Conservation (phyloP, 2,888 invertebrate species). For the Drosophila yooni region DNA sequence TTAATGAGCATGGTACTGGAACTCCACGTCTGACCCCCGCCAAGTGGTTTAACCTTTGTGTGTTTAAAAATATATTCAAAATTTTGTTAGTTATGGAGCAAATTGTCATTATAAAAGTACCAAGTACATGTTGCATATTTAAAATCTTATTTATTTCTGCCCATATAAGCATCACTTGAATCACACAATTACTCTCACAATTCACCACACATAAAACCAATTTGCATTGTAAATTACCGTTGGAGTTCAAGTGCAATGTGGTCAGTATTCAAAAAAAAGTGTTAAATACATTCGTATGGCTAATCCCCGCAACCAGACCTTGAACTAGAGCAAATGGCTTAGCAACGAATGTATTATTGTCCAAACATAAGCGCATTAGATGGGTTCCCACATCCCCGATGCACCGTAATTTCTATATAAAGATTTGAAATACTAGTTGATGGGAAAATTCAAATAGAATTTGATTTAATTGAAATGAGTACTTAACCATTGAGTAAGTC, state of each 20-base stretch:
- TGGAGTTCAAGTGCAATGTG: background rate
- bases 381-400: background rate
- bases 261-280: background rate
- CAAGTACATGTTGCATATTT: background rate
- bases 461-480: background rate
- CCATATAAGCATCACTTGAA: background rate
- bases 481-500: constrained; percentile 19
- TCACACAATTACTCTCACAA: background rate
- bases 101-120: background rate
- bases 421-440: background rate
- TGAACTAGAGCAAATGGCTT: constrained; percentile 3
- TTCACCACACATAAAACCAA: background rate
- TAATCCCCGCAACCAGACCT: constrained; percentile 13
- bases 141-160: background rate
- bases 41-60: background rate
- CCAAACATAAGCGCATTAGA: background rate
- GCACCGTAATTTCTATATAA: background rate
- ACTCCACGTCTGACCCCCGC: background rate
- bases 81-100: background rate
- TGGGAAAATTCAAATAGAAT: background rate
- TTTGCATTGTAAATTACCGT: background rate
- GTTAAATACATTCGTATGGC: background rate
- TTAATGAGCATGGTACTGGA: background rate
- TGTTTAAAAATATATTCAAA: background rate
- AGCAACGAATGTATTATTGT: background rate